Base-by-base conservation (phyloP, 2,888 invertebrate genomes). In the Euclidia mi region DNA sequence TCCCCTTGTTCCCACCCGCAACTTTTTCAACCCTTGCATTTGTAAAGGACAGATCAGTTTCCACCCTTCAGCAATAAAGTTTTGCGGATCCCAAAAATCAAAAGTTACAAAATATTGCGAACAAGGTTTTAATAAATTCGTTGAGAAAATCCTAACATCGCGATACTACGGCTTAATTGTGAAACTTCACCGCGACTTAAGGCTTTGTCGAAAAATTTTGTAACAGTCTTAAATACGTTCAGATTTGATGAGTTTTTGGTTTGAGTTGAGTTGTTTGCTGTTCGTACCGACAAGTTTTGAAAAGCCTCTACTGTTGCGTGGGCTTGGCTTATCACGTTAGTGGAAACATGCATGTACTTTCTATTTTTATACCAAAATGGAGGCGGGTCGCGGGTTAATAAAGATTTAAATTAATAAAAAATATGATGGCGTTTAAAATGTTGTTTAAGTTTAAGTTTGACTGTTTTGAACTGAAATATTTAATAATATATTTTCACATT, bases 41-140 rank as follows among this genome's bases (percentile, higher is more conserved):
- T 25, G 20, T 6, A 25, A 25, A 3, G 20, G 20, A 25, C 6
- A 25, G 20, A 25, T 25, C 20, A 25, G 20, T 25, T n/a, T n/a
- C n/a, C n/a, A n/a, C 20, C 20, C 20, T 1, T 25, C 2, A 25
- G 7, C 20, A 3, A 25, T 25, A 25, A 25, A 25, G 20, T 25
- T 25, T 25, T 3, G 20, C 9, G 41, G 32, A 59, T 49, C 56
- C 64, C 45, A 25, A 51, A 61, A 67, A 59, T 46, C 58, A 62
- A n/a, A n/a, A n/a, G 57, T 62, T 73, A 76, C 75, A 78, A 65
- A 81, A 79, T 77, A 80, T 71, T 64, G 65, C 46, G 53, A 71
- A 73, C 55, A 63, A 48, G 53, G 71, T 79, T 84, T 81, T 84
- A 84, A 81, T 83, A 84, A 84, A 85, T 82, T 72, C 67, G 68